These are phyloP conservation scores for Lacerta viridis DNA, from an alignment of 2,797 vertebrate species.

Conservation along the genomic window DNA sequence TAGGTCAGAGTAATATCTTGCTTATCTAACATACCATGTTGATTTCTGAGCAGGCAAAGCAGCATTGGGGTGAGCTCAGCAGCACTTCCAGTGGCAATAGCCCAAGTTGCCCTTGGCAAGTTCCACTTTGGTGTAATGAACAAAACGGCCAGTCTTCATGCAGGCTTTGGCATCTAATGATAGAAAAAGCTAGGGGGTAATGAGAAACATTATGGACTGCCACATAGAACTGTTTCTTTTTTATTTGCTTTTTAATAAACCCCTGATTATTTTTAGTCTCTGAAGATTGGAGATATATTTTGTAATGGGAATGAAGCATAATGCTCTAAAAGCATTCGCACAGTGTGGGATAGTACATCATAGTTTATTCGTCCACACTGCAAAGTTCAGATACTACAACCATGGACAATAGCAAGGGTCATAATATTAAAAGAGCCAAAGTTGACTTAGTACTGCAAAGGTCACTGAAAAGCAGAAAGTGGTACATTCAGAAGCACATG, in stretches of 20 bases:
- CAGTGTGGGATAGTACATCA: background rate
- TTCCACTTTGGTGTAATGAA: background rate
- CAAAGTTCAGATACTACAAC: background rate
- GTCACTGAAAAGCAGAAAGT: no score
- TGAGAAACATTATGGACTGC: background rate
- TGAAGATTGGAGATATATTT: background rate
- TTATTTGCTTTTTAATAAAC: no score
- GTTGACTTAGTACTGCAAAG: background rate
- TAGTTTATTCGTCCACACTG: background rate
- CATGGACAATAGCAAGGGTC: background rate
- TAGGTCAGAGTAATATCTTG: conserved; percentile 23
- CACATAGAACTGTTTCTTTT: no score
- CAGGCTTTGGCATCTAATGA: background rate
- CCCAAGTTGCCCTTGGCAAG: background rate
- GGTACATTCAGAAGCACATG: no score
- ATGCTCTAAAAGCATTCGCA: background rate
- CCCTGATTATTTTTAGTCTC: background rate
- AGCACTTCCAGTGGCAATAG: background rate
- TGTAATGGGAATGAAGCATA: background rate
- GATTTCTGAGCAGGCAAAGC: conserved; percentile 17
- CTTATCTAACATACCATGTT: conserved; percentile 18
- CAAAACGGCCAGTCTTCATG: background rate
- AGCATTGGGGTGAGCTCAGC: background rate
- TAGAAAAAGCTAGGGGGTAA: background rate
- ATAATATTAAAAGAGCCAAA: background rate